Base-by-base conservation (phyloP, 1,140 invertebrate species). In the Drosophila pseudoobscura region DNA sequence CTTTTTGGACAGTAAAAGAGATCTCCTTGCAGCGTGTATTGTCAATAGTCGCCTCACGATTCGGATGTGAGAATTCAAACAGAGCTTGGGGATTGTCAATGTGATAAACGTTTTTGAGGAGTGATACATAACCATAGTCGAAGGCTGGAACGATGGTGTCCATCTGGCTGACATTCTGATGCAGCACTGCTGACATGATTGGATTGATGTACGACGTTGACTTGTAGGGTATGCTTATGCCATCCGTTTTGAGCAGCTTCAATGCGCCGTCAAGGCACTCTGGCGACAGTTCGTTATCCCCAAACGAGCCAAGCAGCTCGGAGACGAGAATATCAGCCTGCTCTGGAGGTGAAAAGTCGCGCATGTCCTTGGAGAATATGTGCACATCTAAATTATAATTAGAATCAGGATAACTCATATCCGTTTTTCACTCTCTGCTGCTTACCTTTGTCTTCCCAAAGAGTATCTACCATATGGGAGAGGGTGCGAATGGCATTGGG, bases 241-340 rank as follows among this genome's bases (percentile, higher is more conserved):
- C 98, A 93, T 95, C 95, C 47, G 95, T 94, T 93, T 97, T 98
- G 0, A 99, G 92, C 74, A 98, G 96, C 45, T 95, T 94, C 79
- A 98, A 95, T 11, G 97, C 98, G 6, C 98, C 98, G 93, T 99
- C 98, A 11, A 99, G 93, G 93, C 99, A 99, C 92, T 99, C 99
- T 0, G 99, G 99, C 1, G 97, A 99, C 1, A 99, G 94, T 93
- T 99, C 99, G 92, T 99, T 99, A 91, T 99, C 98, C 17, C 98
- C 98, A 94, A 99, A 99, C 8, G 98, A 99, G 5, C 99, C 95
- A 7, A 99, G 93, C 15, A 99, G 93, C 93, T 99, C 99, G 8
- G 98, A 99, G 1, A 99, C 96, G 31, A 99, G 92, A 69, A 99
- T 98, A 92, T 99, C 99, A 1, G 98, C 97, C 84, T 96, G 94